phyloP scores from a whole-genome alignment of 2,888 invertebrate genomes.

The Apamea sordens region DNA sequence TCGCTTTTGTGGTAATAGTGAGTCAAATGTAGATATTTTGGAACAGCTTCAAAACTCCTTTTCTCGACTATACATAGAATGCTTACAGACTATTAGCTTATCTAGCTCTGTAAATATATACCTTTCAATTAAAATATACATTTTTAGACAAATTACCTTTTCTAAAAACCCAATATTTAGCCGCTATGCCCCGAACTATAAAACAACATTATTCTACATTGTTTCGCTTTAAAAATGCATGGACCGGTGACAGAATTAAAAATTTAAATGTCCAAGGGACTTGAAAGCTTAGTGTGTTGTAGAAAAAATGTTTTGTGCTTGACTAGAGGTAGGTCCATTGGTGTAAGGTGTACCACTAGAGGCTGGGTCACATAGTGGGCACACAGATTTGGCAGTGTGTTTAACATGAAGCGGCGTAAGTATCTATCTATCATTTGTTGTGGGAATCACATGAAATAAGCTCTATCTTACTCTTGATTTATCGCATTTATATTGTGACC shows the following conservation, averaged over 20 bases:
- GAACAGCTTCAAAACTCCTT: slow-evolving; percentile 3
- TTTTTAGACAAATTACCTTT: slow-evolving; percentile 6
- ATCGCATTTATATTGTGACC: slow-evolving; percentile 79
- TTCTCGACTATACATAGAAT: background rate
- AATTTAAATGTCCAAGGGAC: slow-evolving; percentile 76
- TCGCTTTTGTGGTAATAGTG: slow-evolving; percentile 3
- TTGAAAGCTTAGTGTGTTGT: slow-evolving; percentile 87
- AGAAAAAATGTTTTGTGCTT: slow-evolving; percentile 85
- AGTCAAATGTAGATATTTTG: slow-evolving; percentile 15
- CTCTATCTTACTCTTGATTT: slow-evolving; percentile 81
- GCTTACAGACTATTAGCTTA: slow-evolving; percentile 27
- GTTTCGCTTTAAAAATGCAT: slow-evolving; percentile 84
- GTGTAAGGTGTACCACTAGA: slow-evolving; percentile 78
- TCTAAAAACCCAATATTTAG: slow-evolving; percentile 41
- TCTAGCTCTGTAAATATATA: slow-evolving; percentile 49
- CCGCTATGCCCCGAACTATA: slow-evolving; percentile 63
- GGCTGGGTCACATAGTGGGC: slow-evolving; percentile 79
- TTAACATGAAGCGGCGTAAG: slow-evolving; percentile 82
- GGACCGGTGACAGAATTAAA: slow-evolving; percentile 84
- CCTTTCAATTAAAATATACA: background rate
- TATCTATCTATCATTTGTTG: slow-evolving; percentile 85
- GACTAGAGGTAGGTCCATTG: slow-evolving; percentile 75
- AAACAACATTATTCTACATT: slow-evolving; percentile 66
- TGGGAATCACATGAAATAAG: slow-evolving; percentile 83
- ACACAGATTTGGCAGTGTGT: slow-evolving; percentile 76